A percentile compares a stretch with the other conserved stretches of the same genome.
Conservation (phyloP, 2,888 invertebrate genomes). For the Cyclophora albipunctata region DNA sequence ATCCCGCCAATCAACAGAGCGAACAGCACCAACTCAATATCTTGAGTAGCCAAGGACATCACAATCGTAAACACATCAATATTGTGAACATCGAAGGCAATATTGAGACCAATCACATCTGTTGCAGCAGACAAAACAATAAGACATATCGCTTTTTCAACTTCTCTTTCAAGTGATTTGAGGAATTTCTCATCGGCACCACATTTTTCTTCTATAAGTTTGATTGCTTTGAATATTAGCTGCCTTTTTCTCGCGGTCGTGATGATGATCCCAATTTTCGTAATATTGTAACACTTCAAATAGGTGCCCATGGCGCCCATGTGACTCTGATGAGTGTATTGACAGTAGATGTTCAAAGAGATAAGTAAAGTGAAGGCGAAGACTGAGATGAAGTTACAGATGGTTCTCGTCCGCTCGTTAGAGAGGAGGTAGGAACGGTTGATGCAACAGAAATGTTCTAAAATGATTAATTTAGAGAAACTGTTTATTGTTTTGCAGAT, state of each 20-base stretch:
- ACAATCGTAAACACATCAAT: constrained; percentile 23
- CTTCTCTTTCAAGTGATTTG: constrained; percentile 15
- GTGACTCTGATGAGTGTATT: no score
- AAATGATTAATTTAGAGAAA: constrained; percentile 28
- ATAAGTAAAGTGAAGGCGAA: constrained; percentile 11
- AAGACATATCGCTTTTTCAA: constrained; percentile 14
- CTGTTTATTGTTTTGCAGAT: constrained; percentile 16
- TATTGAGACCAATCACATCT: constrained; percentile 29
- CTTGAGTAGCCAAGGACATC: constrained; percentile 38
- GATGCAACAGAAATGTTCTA: constrained; percentile 41
- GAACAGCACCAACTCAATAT: constrained; percentile 41
- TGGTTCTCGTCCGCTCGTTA: constrained; percentile 13
- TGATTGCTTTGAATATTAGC: no score
- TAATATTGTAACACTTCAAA: no score
- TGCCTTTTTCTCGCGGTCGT: no score
- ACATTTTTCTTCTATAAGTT: constrained; percentile 36
- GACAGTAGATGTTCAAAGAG: constrained; percentile 8
- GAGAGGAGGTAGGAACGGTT: constrained; percentile 39
- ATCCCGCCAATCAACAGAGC: constrained; percentile 38
- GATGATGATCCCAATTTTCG: no score
- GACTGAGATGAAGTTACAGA: constrained; percentile 29
- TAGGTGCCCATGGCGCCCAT: no score
- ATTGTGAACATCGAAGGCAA: constrained; percentile 11
- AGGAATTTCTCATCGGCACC: constrained; percentile 22
- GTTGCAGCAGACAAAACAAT: constrained; percentile 23